Base-by-base conservation (phyloP, 53 echinoderm and acorn worm genomes). In the Echinarachnius parma region DNA sequence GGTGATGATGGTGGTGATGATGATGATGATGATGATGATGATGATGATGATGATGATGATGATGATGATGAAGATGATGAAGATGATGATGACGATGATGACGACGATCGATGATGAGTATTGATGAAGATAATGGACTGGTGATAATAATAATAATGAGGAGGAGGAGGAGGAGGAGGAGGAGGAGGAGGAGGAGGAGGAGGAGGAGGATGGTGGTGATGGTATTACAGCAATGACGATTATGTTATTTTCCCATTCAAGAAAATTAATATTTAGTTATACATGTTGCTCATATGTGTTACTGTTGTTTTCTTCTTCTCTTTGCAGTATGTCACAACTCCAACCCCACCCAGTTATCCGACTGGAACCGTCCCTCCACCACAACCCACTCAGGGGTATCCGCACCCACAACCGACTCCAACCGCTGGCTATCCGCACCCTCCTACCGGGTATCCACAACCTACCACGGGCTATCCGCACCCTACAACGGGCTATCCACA, bases 311-410 rank as follows among this genome's bases (percentile, higher is more conserved):
- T 10, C 13, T 39, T 21, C 42, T 23, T 13, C 35, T 35, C 1
- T 4, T 27, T 29, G 16, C 53, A 69, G 69, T 69, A 69, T 24
- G 69, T 69, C 30, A 69, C 9, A 4, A 69, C 50, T 35, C 69
- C 52, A 13, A 31, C 66, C 1, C 66, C 69, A 13, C 31, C 53
- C 21, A 29, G 16, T 20, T 69, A 69, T 28, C 69, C 69, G 26
- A 69, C 69, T 4, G 69, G 69, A 4, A 22, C 69, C 33, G 34
- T 23, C 3, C 69, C 69, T 11, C 69, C 69, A 21, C 69, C 69
- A 16, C 69, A 52, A 21, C 69, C 69, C 46, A 25, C 64, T 48
- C 69, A 69, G 53, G 15, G 25, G 10, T 52, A 69, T 34, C 69
- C 69, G 28, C 34, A 69, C 37, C 65, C 65, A 5, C 65, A 69